phyloP scores from a whole-genome alignment of 2,797 vertebrate species.

The Macrochelys suwanniensis region DNA sequence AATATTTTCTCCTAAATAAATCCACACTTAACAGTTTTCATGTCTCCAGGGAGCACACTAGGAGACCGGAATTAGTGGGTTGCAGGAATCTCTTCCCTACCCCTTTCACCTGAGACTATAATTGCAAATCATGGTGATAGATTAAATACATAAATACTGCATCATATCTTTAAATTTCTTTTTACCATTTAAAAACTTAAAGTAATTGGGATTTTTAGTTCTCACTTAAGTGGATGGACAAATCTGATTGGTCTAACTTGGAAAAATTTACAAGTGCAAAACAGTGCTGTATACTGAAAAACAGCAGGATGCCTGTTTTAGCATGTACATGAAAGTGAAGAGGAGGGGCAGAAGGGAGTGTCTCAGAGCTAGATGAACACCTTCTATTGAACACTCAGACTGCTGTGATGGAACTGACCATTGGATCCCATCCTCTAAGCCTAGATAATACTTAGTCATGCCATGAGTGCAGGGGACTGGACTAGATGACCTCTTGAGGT shows the following conservation, averaged over 20 bases:
- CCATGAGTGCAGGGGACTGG: too few species aligned
- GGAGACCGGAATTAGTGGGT: rapidly evolving
- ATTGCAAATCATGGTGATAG: not conserved
- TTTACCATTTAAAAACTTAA: not conserved
- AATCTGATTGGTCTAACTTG: not conserved
- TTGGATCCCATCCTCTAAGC: too few species aligned
- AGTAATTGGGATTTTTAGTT: not conserved
- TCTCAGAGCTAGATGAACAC: not conserved
- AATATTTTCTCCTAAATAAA: rapidly evolving
- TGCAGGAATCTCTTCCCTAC: rapidly evolving
- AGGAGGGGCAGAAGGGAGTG: rapidly evolving
- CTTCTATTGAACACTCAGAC: not conserved
- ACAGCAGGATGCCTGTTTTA: not conserved
- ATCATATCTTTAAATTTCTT: not conserved
- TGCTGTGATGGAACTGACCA: not conserved
- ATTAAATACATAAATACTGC: rapidly evolving
- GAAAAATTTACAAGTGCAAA: not conserved
- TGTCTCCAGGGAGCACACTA: rapidly evolving
- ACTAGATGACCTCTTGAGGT: too few species aligned
- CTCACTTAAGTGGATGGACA: not conserved
- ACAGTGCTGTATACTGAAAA: not conserved
- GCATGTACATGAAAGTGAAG: not conserved
- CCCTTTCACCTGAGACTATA: not conserved
- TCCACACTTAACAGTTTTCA: rapidly evolving
- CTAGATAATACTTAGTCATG: too few species aligned